Base-by-base conservation (phyloP, 1,140 invertebrate genomes). In the Cryptotermes secundus region DNA sequence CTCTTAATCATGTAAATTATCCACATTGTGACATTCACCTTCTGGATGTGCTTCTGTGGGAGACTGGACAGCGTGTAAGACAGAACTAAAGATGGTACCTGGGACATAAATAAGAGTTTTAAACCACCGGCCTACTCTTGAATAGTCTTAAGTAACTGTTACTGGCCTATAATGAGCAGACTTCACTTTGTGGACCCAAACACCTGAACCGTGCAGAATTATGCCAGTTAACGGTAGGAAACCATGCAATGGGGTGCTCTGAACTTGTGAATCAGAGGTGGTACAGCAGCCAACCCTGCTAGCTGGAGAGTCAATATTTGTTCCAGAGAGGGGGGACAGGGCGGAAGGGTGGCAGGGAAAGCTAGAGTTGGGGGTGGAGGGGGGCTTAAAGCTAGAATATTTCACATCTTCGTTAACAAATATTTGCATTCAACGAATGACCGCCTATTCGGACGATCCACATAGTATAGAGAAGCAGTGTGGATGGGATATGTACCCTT, bases 401-500 rank as follows among this genome's bases (percentile, higher is more conserved):
- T 72, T 72, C 59, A 72, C 59, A 72, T 72, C 59, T 31, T 26
- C 59, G 59, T 72, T 26, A 72, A 72, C 59, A 72, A 72, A 72
- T 72, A 72, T 72, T 72, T 72, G 59, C 26, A 72, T 72, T 72
- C 59, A 72, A 6, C 59, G n/a, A 72, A 72, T 72, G 59, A 72
- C 59, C 59, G 59, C 59, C 59, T 72, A n/a, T 72, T 72, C 59
- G 59, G 59, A 31, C 59, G 3, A 4, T 31, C 26, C 59, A 59
- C 24, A 31, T n/a, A n/a, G 59, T 72, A 72, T 72, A 72, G n/a
- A 72, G 59, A 72, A n/a, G 59, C 59, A 72, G 31, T 31, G 59
- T 14, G 26, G n/a, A 31, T 31, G 31, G 1, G 59, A n/a, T n/a
- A 72, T 31, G n/a, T 26, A 72, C 26, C 59, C 59, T 72, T 72